Evolutionary conservation across 2,113 vertebrate genomes (phyloP).

Genomic region (Mastomys natalensis): DNA sequence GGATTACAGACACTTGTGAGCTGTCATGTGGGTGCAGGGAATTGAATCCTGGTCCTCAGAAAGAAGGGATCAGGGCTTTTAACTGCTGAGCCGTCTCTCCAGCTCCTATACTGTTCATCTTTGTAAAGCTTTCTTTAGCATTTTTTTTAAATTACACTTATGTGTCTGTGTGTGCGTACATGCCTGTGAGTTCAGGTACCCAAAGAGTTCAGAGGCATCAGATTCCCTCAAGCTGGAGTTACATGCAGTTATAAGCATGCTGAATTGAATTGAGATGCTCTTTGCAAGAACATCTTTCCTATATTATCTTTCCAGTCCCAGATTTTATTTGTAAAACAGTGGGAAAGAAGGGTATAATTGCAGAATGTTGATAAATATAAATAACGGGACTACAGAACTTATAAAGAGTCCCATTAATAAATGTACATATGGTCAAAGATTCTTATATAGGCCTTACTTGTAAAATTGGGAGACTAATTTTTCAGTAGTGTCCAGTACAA

Average conservation of each 20-base stretch:
- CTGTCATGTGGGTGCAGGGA: too few relatives aligned
- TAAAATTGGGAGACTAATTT: background rate
- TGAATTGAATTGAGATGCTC: background rate
- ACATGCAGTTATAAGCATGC: background rate
- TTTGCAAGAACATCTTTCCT: background rate
- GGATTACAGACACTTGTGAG: too few relatives aligned
- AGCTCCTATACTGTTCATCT: background rate
- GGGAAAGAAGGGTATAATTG: background rate
- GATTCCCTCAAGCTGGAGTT: background rate
- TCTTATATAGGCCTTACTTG: background rate
- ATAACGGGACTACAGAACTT: background rate
- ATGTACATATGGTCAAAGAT: background rate
- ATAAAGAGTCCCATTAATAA: background rate
- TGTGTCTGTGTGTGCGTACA: background rate
- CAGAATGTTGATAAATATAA: conserved; percentile 1
- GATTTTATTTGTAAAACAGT: background rate
- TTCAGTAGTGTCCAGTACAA: background rate
- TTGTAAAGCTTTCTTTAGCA: background rate
- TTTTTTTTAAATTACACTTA: background rate
- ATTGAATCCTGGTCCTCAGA: too few relatives aligned
- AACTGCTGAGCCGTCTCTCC: too few relatives aligned
- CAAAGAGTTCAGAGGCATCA: background rate
- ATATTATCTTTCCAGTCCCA: background rate
- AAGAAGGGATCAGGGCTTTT: too few relatives aligned
- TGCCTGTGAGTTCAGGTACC: background rate